Evolutionary conservation across 2,888 invertebrate genomes (phyloP).

Genomic region (Elgonia sp.): DNA sequence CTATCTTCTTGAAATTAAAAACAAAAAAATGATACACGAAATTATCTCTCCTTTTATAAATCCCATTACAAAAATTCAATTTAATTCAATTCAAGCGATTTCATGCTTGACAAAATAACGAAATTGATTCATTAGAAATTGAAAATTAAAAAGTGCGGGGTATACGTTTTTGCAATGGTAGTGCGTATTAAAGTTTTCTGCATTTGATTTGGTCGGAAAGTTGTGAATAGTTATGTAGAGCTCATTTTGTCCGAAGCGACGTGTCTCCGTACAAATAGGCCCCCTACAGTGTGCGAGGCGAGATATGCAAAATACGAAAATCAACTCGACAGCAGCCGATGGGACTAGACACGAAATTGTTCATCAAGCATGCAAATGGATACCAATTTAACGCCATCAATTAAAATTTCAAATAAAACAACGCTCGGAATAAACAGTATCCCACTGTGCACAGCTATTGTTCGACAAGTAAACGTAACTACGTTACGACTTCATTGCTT

Average conservation of each 20-base stretch:
- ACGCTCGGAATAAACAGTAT: conserved; percentile 40
- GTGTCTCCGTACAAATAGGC: conserved; percentile 53
- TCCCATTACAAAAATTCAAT: conserved; percentile 23
- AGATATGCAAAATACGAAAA: conserved; percentile 59
- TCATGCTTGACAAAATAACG: conserved; percentile 48
- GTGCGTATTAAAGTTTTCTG: neutral
- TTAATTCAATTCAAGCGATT: conserved; percentile 25
- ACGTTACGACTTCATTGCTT: conserved; percentile 46
- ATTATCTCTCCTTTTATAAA: too few relatives aligned
- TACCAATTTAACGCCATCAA: conserved; percentile 77
- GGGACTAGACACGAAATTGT: conserved; percentile 40
- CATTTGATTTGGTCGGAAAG: conserved; percentile 35
- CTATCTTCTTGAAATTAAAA: neutral
- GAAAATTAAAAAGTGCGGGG: neutral
- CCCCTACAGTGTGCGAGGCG: conserved; percentile 27
- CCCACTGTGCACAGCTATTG: conserved; percentile 15
- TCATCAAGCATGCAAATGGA: conserved; percentile 75
- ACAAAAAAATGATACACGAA: neutral
- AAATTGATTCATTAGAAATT: conserved; percentile 35
- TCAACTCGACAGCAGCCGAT: conserved; percentile 50
- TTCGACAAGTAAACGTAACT: conserved; percentile 47
- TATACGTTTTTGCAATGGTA: neutral
- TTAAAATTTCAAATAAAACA: conserved; percentile 75
- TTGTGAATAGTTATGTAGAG: conserved; percentile 25
- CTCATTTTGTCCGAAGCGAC: conserved; percentile 11